Evolutionary conservation across 2,888 invertebrate species (phyloP), one percentile per base, ranked within the genome.

Genomic region (Athalia circularis): DNA sequence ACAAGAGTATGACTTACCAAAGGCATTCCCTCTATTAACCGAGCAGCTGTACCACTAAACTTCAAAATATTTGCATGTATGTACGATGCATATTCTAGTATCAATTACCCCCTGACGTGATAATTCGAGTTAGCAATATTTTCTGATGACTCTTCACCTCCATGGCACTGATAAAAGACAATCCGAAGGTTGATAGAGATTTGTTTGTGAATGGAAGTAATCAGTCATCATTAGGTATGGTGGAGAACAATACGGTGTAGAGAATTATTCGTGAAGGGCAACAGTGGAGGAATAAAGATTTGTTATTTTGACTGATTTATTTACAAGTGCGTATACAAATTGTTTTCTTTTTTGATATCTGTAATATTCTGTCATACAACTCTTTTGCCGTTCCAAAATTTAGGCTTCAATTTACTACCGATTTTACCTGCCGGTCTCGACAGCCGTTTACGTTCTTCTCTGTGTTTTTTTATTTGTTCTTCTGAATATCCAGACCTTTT

Each of bases 371-470:
- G 47, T 29, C 61, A 74, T 29, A 74, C 7, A 11, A 75, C 75
- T 50, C 75, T 61, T 43, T 75, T 75, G 43, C 75, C 75, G 29
- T 75, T 75, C 75, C 75, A 75, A 75, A 75, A 75, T 50, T 75
- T 75, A 5, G 62, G 75, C 80, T 91, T 92, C 78, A 90, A 86
- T 81, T 87, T 87, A 4, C 91, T 90, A 62, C 91, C 90, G 79
- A 91, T 90, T 65, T 87, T 88, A 67, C 85, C 84, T 11, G 92
- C 92, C 29, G 94, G 92, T 82, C 94, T 89, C 45, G 94, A 92
- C 57, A 95, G 89, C 84, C 93, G 92, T 86, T 93, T 94, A 50
- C 95, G 92, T 86, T 96, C 95, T 86, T 94, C 93, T 79, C 93
- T 92, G 86, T 95, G 95, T 84, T 93, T 93, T 81, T 93, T 93